Evolutionary conservation across 2,888 invertebrate species (phyloP).

Genomic region (Candidula unifasciata): DNA sequence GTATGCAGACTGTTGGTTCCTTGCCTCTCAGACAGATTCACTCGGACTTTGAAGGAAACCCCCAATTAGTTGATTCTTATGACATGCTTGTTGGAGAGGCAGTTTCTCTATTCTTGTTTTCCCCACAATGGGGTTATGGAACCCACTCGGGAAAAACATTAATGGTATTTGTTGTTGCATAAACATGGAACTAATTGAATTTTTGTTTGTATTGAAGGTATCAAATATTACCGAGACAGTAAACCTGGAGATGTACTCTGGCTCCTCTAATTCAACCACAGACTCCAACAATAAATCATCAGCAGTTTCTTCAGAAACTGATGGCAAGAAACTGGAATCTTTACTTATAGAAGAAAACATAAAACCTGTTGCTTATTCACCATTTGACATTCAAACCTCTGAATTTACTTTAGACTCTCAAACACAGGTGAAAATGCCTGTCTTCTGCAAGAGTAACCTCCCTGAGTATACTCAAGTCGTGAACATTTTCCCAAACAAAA

Average conservation of each 20-base stretch:
- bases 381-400: neutral
- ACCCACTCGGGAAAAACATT: too few relatives aligned
- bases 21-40: too few relatives aligned
- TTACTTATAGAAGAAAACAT: neutral
- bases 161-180: too few relatives aligned
- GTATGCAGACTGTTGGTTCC: too few relatives aligned
- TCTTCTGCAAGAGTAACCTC: neutral
- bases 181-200: too few relatives aligned
- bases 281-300: conserved; percentile 25
- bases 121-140: too few relatives aligned
- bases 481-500: conserved; percentile 11
- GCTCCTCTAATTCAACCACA: neutral
- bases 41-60: too few relatives aligned
- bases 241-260: conserved; percentile 6
- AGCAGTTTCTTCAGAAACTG: neutral
- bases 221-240: conserved; percentile 1
- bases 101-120: too few relatives aligned
- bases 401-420: conserved; percentile 15
- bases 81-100: too few relatives aligned
- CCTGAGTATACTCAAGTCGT: neutral
- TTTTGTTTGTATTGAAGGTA: conserved; percentile 5
- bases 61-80: too few relatives aligned
- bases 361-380: neutral
- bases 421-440: conserved; percentile 17
- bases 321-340: neutral